Base-by-base conservation (phyloP, 2,888 invertebrate species). In the Andrena fulva region DNA sequence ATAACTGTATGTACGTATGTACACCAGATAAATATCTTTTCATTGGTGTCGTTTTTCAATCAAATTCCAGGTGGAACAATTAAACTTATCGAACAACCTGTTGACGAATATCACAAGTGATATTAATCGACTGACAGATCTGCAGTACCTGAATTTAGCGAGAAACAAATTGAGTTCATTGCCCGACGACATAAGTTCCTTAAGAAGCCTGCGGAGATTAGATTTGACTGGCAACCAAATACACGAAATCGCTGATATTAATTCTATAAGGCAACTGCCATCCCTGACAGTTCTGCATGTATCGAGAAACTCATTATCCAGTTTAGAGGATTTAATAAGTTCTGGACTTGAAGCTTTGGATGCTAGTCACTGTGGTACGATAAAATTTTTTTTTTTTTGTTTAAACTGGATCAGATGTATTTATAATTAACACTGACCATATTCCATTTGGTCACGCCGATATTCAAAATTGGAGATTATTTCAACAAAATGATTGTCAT, bases 161-260 rank as follows among this genome's bases (percentile, higher is more conserved):
- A 94, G 93, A 52, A 96, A 96, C 90, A 93, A 93, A 68, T 92
- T 96, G 35, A 94, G 88, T n/a, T 93, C 93, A 66, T 87, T 96
- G 78, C 94, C 95, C 63, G 91, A 94, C 87, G 94, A 95, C 71
- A 92, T 96, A 3, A 85, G 93, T 5, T 95, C 95, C 31, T 95
- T 96, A 35, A 94, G 93, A 1, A 94, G 95, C 29, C 94, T 97
- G 48, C 95, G 96, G 89, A 94, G 94, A 4, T 92, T 97, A 54
- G 95, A 96, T 92, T 93, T 97, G 82, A 95, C 96, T 31, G 95
- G 94, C 77, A 97, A 97, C 90, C 92, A 94, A 68, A 96, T 97
- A 80, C 94, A 93, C 35, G 93, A 95, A 69, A 96, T 96, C 4
- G 56, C 12, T 27, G 81, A 88, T 60, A 86, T 93, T 54, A 80